phyloP scores from a whole-genome alignment of 1,140 invertebrate species.

The Drosophila pandora region DNA sequence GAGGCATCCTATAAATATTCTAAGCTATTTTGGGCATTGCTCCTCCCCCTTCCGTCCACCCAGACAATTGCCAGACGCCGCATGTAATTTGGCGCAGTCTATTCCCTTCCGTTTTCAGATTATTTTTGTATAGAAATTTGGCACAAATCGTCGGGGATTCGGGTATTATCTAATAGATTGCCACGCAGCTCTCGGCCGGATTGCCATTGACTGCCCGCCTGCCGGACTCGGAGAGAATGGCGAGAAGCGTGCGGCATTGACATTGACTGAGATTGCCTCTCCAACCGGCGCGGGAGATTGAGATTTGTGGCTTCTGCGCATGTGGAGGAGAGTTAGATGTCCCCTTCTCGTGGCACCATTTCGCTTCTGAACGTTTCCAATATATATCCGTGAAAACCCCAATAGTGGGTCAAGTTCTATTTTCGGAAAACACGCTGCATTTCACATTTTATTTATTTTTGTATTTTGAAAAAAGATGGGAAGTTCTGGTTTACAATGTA shows the following conservation, averaged over 20 bases:
- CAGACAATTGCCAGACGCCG: slow-evolving; percentile 37
- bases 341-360: slow-evolving; percentile 13
- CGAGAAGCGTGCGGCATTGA: slow-evolving; percentile 3
- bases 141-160: slow-evolving; percentile 22
- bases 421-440: slow-evolving; percentile 38
- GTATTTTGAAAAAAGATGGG: background rate
- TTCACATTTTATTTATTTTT: slow-evolving; percentile 11
- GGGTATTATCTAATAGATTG: slow-evolving; percentile 57
- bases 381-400: slow-evolving; percentile 3
- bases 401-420: slow-evolving; percentile 63
- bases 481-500: background rate
- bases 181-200: slow-evolving; percentile 15
- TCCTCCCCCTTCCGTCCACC: slow-evolving; percentile 1
- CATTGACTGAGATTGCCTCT: slow-evolving; percentile 38
- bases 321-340: slow-evolving; percentile 24
- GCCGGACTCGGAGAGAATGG: background rate
- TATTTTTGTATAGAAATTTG: slow-evolving; percentile 49
- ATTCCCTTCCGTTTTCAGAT: slow-evolving; percentile 21
- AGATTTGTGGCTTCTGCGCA: slow-evolving; percentile 15
- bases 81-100: slow-evolving; percentile 27
- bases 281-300: slow-evolving; percentile 6
- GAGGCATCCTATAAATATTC: slow-evolving; percentile 38
- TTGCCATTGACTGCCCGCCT: slow-evolving; percentile 62
- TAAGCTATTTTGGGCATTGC: slow-evolving; percentile 24
- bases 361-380: slow-evolving; percentile 7